Evolutionary conservation across 2,113 vertebrate species (phyloP), one percentile per base, ranked within the genome.

Genomic region (Eurystomus gularis): DNA sequence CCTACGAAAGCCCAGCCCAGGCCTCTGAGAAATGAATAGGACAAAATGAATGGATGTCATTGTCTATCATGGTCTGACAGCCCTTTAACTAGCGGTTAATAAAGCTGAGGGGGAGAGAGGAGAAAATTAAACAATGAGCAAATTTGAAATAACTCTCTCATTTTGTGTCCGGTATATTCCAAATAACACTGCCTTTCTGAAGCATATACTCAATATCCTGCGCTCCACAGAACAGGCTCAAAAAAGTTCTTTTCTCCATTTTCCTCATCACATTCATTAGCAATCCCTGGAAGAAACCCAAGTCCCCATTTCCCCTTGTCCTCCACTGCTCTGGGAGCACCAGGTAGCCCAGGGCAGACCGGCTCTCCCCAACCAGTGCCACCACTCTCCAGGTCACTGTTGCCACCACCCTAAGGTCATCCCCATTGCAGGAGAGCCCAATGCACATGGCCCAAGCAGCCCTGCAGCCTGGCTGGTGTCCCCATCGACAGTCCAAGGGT

Each of bases 31-130:
- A 88, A 29, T 76, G 73, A 95, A 92, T 78, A 61, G 94, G 71
- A 35, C 37, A 71, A 75, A 48, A 96, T 97, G 97, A 97, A 97
- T 96, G 86, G 92, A 49, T 86, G 81, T 7, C 90, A 93, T 94
- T 97, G 95, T 97, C 90, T 88, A 21, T 39, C 77, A 29, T 17
- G 75, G 93, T 40, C 49, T 86, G 84, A 76, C 82, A 90, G 77
- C 21, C 75, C 83, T 92, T 86, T 66, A 82, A 46, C 86, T n/a
- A 77, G 83, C 77, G 57, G 80, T n/a, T 89, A 85, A 75, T 28
- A 62, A 52, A 12, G 91, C 93, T 12, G 61, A 91, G 84, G 18
- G 57, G 72, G 81, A 57, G 7, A 52, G 28, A 31, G 21, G 21
- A 71, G 73, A 46, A 69, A 58, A 94, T 8, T 70, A 81, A 94